Evolutionary conservation across 2,113 vertebrate genomes (phyloP), one percentile per base, ranked within the genome.

Genomic region (Arothron firmamentum): DNA sequence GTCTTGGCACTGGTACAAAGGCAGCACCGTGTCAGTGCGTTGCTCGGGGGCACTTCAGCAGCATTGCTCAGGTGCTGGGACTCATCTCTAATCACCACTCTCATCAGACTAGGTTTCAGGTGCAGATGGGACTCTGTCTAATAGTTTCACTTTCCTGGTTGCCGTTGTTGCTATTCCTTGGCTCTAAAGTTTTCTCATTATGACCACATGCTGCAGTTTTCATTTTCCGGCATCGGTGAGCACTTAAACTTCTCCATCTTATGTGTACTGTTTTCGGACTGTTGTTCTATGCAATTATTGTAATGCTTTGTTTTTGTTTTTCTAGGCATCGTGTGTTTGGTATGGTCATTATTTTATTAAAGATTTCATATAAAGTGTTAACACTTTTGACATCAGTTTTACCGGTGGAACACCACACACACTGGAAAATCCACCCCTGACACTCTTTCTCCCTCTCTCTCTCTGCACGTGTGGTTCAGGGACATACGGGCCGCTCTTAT

Each of bases 311-410:
- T 67, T 82, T 13, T 13, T 45, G 9, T 17, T 15, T 80, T 81
- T 70, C 59, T 85, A 82, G 67, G 80, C 59, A 79, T 38, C 71
- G 3, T 82, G 77, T 71, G 72, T 85, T 84, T 83, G 80, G 59
- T 83, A 83, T 85, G 74, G 59, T 78, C 67, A 65, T 85, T 86
- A 75, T 89, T 92, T 90, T 89, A 92, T 89, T 91, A 90, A 91
- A 90, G 83, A 63, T 67, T 54, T 82, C 81, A 82, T 84, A 86
- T 77, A 80, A 77, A 14, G 6, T 21, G 43, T 12, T 28, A 28
- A 6, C 0, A 2, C 25, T 25, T 58, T n/a, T 52, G 45, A 25
- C 11, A 6, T 65, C 16, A 12, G 8, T 75, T 64, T 58, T 18
- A 47, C 20, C n/a, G 2, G 45, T 47, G n/a, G n/a, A 47, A 47